Percentiles rank a stretch among this genome's conserved stretches.
phyloP scores from a whole-genome alignment of 2,888 invertebrate genomes.

The Nephrotoma appendiculata region DNA sequence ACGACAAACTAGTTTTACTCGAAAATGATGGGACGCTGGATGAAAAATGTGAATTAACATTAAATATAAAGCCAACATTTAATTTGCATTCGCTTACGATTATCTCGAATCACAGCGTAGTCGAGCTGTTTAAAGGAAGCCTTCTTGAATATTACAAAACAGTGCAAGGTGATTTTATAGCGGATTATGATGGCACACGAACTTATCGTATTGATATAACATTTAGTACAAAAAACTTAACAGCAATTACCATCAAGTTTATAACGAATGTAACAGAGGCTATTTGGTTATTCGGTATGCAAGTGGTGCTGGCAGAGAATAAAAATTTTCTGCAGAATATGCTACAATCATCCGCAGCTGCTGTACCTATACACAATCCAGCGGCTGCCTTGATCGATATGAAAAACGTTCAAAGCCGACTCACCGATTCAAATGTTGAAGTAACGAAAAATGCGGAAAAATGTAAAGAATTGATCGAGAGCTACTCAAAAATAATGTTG shows the following conservation, averaged over 20 bases:
- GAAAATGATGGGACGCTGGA: conserved; percentile 1
- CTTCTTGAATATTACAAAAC: conserved; percentile 26
- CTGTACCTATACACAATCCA: conserved; percentile 20
- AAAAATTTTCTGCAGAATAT: conserved; percentile 15
- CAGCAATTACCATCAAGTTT: neutral
- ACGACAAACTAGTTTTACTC: neutral
- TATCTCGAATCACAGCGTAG: conserved; percentile 23
- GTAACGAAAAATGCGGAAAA: conserved; percentile 20
- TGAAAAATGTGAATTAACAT: conserved; percentile 22
- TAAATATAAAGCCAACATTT: conserved; percentile 18
- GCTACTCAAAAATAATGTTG: conserved; percentile 4
- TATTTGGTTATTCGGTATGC: conserved; percentile 18
- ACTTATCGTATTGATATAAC: conserved; percentile 25
- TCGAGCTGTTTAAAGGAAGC: conserved; percentile 24
- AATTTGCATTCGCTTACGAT: conserved; percentile 24
- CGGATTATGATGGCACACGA: conserved; percentile 18
- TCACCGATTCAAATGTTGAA: conserved; percentile 17
- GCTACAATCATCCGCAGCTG: neutral
- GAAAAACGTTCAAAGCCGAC: conserved; percentile 22
- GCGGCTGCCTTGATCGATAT: conserved; percentile 19
- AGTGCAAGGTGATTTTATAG: conserved; percentile 19
- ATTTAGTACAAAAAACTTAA: conserved; percentile 16
- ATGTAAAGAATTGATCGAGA: conserved; percentile 19
- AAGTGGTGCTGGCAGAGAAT: conserved; percentile 22
- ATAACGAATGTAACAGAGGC: neutral